Evolutionary conservation across 2,797 vertebrate genomes (phyloP).

Genomic region (Rhodeus uyekii): DNA sequence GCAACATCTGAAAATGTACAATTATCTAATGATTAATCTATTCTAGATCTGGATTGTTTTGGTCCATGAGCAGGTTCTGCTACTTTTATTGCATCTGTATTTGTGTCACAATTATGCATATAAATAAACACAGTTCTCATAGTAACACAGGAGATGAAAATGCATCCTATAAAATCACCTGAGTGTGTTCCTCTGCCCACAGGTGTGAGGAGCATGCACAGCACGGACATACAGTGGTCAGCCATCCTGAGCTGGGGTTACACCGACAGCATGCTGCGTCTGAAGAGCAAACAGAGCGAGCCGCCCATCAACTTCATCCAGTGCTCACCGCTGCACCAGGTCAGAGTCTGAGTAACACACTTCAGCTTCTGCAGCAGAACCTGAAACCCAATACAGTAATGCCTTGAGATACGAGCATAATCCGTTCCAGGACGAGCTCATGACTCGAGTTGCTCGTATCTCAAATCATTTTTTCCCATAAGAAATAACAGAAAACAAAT

Average conservation of each 20-base stretch:
- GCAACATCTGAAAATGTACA: not conserved
- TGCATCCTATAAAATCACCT: not conserved
- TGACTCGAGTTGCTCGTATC: no score
- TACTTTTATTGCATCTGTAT: not conserved
- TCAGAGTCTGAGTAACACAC: slow-evolving; percentile 62
- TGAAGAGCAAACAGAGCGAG: slow-evolving; percentile 98
- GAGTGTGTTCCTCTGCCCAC: not conserved
- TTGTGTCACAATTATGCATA: not conserved
- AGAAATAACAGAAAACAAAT: no score
- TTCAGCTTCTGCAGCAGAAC: no score
- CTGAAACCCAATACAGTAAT: no score
- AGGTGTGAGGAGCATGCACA: slow-evolving; percentile 99
- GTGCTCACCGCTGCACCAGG: slow-evolving; percentile 94
- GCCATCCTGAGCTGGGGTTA: slow-evolving; percentile 99
- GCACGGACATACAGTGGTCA: slow-evolving; percentile 98
- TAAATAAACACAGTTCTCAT: not conserved
- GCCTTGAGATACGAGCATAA: no score
- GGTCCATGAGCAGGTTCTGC: no score
- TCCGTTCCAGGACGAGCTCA: no score
- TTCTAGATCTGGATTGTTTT: not conserved
- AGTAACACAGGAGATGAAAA: not conserved
- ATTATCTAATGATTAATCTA: not conserved
- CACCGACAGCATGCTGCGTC: slow-evolving; percentile 90
- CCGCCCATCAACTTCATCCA: slow-evolving; percentile 97
- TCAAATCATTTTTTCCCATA: no score